Evolutionary conservation across 2,888 invertebrate species (phyloP), one percentile per base, ranked within the genome.

Genomic region (Acronicta alni): DNA sequence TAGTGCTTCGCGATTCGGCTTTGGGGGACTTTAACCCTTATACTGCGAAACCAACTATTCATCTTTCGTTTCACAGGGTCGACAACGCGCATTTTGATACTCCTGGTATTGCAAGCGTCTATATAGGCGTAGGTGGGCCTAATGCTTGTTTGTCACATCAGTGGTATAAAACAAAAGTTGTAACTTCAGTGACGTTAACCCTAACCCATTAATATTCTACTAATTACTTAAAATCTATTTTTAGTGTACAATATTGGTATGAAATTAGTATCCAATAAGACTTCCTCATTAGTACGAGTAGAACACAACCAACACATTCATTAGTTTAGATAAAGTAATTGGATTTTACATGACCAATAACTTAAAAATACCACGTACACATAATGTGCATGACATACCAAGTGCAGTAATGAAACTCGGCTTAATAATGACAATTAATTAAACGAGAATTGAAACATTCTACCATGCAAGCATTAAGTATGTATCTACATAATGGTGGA

Each of bases 391-490:
- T 56, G 41, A 48, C 54, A 63, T 64, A 54, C 56, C 23, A 45
- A 54, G 15, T 39, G n/a, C n/a, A n/a, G n/a, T 57, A 57, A 64
- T 67, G 62, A 68, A 48, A 45, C 16, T 39, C 15, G 35, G 16
- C 41, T 42, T 69, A 60, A 45, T 65, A 62, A 67, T 62, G 42
- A 60, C 62, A 70, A 64, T 70, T 43, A 68, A 76, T 65, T 47
- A 70, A 55, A 61, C 49, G 57, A 42, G 37, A 32, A 51, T 56
- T 52, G 38, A 58, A 63, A 54, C 49, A 62, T 54, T 64, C 20
- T 48, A 48, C 3, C 18, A 14, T 35, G 26, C 17, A 54, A n/a
- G 1, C 35, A 58, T 30, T 59, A 14, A 46, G 62, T 53, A 42
- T 26, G 12, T 10, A 12, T 30, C 35, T 18, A 51, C 20, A 66